A percentile compares a stretch with the other conserved stretches of the same genome.
phyloP scores from a whole-genome alignment of 2,113 vertebrate genomes.

The Lycocorax pyrrhopterus region DNA sequence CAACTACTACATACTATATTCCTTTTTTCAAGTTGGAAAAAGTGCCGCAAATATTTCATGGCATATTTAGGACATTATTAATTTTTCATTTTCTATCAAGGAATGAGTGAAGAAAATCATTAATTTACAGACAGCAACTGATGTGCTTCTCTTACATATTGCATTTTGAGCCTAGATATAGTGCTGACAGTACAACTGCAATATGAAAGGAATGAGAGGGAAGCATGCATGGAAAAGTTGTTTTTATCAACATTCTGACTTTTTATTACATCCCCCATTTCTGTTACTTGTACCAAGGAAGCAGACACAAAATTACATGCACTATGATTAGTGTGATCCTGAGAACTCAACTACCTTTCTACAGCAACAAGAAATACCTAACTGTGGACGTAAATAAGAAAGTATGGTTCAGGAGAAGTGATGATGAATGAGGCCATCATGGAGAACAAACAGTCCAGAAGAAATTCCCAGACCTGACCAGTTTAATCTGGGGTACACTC shows the following conservation, averaged over 20 bases:
- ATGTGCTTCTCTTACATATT: constrained; percentile 16
- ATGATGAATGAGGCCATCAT: neutral
- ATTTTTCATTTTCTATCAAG: constrained; percentile 55
- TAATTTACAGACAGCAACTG: constrained; percentile 34
- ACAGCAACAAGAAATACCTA: neutral
- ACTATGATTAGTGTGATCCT: neutral
- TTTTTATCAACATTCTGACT: constrained; percentile 16
- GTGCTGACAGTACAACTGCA: neutral
- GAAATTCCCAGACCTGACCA: neutral
- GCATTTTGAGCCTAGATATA: neutral
- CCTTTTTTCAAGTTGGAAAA: neutral
- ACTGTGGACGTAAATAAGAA: neutral
- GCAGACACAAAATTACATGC: neutral
- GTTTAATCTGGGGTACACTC: neutral
- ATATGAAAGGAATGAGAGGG: neutral
- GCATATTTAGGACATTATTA: constrained; percentile 47
- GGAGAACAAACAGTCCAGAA: neutral
- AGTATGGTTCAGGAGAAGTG: neutral
- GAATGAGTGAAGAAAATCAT: constrained; percentile 24
- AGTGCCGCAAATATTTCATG: neutral
- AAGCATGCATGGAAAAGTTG: neutral
- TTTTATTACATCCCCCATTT: neutral
- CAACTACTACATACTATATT: neutral
- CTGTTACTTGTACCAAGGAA: constrained; percentile 10
- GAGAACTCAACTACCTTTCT: neutral